A percentile compares a stretch with the other conserved stretches of the same genome.
These are phyloP conservation scores for Beaufortia kweichowensis DNA, from an alignment of 2,113 vertebrate species.

Conservation along the genomic window DNA sequence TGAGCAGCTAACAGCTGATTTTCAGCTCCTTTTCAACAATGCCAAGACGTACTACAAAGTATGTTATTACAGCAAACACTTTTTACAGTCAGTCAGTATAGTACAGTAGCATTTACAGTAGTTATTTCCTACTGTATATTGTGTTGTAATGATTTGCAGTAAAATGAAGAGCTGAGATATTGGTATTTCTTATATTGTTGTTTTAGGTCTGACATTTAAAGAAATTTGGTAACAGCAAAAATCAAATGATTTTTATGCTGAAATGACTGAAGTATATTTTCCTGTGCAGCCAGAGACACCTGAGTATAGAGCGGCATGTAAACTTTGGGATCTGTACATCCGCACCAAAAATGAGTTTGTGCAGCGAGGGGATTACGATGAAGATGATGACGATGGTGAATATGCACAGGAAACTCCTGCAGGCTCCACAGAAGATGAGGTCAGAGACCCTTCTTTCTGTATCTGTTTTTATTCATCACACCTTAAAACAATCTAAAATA, in stretches of 20 bases:
- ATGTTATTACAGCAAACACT: conserved; percentile 15
- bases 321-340: conserved; percentile 95
- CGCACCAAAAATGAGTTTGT: conserved; percentile 97
- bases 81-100: no score
- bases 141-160: no score
- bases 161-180: neutral
- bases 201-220: neutral
- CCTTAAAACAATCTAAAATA: neutral
- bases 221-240: neutral
- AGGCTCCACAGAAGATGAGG: conserved; percentile 86
- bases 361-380: conserved; percentile 91
- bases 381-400: conserved; percentile 89
- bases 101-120: no score
- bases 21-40: conserved; percentile 95
- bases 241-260: neutral
- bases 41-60: conserved; percentile 98
- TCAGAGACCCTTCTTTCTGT: conserved; percentile 48
- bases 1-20: conserved; percentile 90
- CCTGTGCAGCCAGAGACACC: conserved; percentile 84
- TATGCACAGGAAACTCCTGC: conserved; percentile 84
- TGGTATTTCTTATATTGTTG: neutral
- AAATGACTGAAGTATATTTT: neutral
- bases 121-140: neutral
- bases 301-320: conserved; percentile 94
- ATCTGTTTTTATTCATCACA: neutral